Base-by-base conservation (phyloP, 2,888 invertebrate species). In the Amorpha juglandis region DNA sequence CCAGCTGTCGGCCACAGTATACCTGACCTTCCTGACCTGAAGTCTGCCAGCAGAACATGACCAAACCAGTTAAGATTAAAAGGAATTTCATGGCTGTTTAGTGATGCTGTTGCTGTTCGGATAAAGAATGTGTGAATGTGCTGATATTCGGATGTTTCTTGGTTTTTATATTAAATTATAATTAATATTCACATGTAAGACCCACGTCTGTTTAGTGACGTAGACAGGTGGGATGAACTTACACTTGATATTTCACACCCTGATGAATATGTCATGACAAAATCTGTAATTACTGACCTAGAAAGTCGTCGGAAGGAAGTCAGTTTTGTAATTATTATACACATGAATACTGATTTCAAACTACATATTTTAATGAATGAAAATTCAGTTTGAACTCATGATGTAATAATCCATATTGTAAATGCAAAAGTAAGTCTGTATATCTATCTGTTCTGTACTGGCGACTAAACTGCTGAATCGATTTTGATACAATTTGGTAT, bases 1-100 rank as follows among this genome's bases (percentile, higher is more conserved):
- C 58, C 58, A 58, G 42, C 42, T 19, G 58, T 19, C 58, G 58
- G 16, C 58, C 58, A 19, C 58, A 58, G 58, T 42, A 58, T 19
- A 19, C 19, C 19, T 38, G 21, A 6, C 3, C 58, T 19, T 12
- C 6, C 6, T 58, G 58, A 6, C 19, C 42, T 38, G 58, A 38
- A 16, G 38, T 8, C 58, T 6, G 38, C 19, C 19, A 19, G 11
- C 38, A 58, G 42, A 58, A 2, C 50, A 16, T 19, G 19, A 55
- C 1, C 38, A 55, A n/a, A 55, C 55, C 16, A 38, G 11, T 14
- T n/a, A 16, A 38, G 9, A 55, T n/a, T 16, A 55, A 12, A 9
- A 33, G 9, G 35, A 35, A 35, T n/a, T 55, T 55, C 55, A 55
- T 55, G 45, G 45, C 7, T 42, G n/a, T 19, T 50, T 19, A 9